Base-by-base conservation (phyloP, 1,140 invertebrate genomes). In the Chrysoperla carnea region DNA sequence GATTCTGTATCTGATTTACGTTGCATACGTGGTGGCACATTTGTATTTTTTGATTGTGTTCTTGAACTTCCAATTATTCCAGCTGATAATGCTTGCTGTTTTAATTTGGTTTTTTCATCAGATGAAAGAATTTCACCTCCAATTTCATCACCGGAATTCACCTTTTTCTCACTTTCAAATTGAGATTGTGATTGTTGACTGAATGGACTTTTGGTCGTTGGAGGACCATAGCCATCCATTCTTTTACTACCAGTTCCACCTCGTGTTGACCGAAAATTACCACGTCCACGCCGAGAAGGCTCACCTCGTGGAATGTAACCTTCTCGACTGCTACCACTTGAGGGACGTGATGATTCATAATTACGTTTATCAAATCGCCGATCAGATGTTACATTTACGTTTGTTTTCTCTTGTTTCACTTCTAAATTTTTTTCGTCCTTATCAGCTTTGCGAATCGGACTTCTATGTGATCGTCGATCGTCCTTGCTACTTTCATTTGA, bases 301-400 rank as follows among this genome's bases (percentile, higher is more conserved):
- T 88, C 84, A 4, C 84, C 84, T 11, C 82, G 70, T 0, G 83
- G 84, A 8, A 81, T 76, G 62, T 86, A 85, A 40, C 72, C 74
- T 48, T 72, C 70, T 3, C 64, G 59, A 45, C 55, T 66, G 2
- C 61, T 58, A 2, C 64, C 59, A 44, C 15, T 54, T 8, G 56
- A 46, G 27, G 48, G 39, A 29, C 52, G 53, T 8, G 48, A 8
- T 37, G 56, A 55, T 8, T 60, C 54, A 3, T 36, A 17, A 37
- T 8, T 8, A 37, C 38, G 12, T 59, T 54, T 52, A 64, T 67
- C 5, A 62, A 59, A 17, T 66, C 64, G 9, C 55, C 50, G 36
- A 45, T 52, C 14, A 47, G 48, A 33, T 31, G 17, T 29, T 3
- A 41, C 31, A 13, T 33, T 23, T 41, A 6, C 7, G 29, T 35